Conservation (phyloP, 2,113 vertebrate species). For the Glareola pratincola region DNA sequence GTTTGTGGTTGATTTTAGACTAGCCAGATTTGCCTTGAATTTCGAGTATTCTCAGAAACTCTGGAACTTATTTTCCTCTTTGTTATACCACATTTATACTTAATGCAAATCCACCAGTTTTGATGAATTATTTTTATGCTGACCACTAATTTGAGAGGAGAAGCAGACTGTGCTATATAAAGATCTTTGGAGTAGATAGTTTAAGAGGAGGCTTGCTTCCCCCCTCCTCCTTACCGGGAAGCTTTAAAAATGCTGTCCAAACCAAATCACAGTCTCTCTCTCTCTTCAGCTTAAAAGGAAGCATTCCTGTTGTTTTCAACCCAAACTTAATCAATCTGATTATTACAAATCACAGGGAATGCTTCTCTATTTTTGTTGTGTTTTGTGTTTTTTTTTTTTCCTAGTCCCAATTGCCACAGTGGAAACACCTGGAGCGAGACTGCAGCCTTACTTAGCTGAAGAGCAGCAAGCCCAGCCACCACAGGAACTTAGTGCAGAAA, state of each 20-base stretch:
- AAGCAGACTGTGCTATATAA: neutral
- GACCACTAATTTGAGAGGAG: constrained; percentile 29
- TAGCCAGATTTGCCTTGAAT: neutral
- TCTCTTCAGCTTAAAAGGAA: neutral
- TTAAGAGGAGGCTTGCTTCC: neutral
- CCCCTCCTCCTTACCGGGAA: neutral
- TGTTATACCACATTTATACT: neutral
- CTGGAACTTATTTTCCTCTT: neutral
- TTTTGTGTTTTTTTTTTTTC: neutral
- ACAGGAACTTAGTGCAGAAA: neutral
- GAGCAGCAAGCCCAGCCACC: neutral
- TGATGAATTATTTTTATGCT: constrained; percentile 16
- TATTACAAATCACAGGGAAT: neutral
- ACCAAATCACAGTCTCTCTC: neutral
- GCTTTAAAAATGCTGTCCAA: neutral
- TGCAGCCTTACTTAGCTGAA: neutral
- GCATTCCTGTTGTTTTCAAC: neutral
- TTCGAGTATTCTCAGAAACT: neutral
- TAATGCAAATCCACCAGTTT: neutral
- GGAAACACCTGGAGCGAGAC: neutral
- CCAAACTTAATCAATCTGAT: neutral
- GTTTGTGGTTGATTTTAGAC: neutral
- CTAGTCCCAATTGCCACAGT: accelerated
- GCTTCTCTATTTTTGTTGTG: too few species aligned
- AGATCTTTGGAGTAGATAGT: neutral